Evolutionary conservation across 2,888 invertebrate genomes (phyloP), one percentile per base, ranked within the genome.

Genomic region (Tetrapedia diversipes): DNA sequence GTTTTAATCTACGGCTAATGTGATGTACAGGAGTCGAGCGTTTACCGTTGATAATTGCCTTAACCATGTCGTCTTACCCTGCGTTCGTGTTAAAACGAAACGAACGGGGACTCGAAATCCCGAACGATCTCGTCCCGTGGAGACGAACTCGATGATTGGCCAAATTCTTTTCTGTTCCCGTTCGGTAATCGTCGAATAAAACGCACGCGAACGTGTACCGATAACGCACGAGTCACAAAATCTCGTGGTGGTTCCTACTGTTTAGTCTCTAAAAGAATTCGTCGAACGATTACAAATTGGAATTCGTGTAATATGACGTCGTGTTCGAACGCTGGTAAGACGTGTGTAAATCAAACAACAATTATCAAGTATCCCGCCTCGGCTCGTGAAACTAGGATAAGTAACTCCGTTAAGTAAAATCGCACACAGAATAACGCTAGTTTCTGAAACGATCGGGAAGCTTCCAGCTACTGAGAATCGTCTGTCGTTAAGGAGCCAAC

Each of bases 11-110:
- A 80, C 78, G 83, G 65, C 70, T 72, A 61, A 79, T 79, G 83
- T 78, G 78, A 82, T 78, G 78, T 84, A 81, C 78, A 82, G 78
- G 80, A 82, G 82, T 80, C 83, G 82, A 78, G 81, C 72, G 80
- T 66, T 53, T 64, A 80, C 49, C 74, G 71, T 54, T 73, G 82
- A 74, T 76, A 80, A 77, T 72, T 65, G 60, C 64, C 61, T 41
- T 34, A 54, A 51, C 24, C 45, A 22, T 27, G 37, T 65, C 66
- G 45, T 60, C 64, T 54, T 65, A 32, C 61, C 51, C 14, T 19
- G n/a, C 53, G 24, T 29, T 60, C 7, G 27, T 37, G n/a, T n/a
- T n/a, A 59, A 22, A 47, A 14, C 29, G 8, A 10, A 8, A 34
- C 19, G 0, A 4, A 8, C 10, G 4, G 16, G 29, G 27, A 51